Evolutionary conservation across 2,797 vertebrate genomes (phyloP), one percentile per base, ranked within the genome.

Genomic region (Tragelaphus oryx): DNA sequence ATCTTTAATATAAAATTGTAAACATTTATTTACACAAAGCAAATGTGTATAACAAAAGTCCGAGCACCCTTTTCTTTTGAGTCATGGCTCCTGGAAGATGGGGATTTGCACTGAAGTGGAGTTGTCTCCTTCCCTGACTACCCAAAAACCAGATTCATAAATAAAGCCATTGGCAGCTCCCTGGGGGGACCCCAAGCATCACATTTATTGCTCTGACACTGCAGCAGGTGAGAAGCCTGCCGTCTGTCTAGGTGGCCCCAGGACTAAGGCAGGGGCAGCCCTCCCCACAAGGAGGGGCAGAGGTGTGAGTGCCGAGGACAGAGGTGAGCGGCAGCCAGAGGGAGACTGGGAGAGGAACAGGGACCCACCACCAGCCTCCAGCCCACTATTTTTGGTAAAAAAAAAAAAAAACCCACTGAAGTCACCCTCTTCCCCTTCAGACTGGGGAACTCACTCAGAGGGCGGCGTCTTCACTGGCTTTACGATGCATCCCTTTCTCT

Each of bases 11-110:
- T 98, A 99, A 99, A 99, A 99, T 96, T 99, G 99, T 99, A 99
- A 99, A 99, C 98, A 98, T 99, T 99, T 99, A 99, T 99, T 98
- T 99, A 99, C 98, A 99, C 98, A 98, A 98, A 99, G 98, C 98
- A 98, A 98, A 97, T 98, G 98, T 98, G 98, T 98, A 97, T 98
- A 98, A 98, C 97, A 97, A 97, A 98, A 98, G 98, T 98, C 97
- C 94, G 94, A 98, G 98, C 98, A 98, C 98, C 98, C 98, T 98
- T 98, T 98, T 98, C 96, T 98, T 98, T 98, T 93, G 97, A 98
- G 97, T 98, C 5, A 84, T 96, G 98, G 97, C 98, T 98, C 98
- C 97, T 97, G 98, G 97, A 97, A 98, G 98, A 97, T 82, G 97
- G 98, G 98, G 97, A 97, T 96, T 92, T 98, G 96, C 97, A 97